Evolutionary conservation across 2,113 vertebrate species (phyloP).

Genomic region (Cephalopholis sonnerati): DNA sequence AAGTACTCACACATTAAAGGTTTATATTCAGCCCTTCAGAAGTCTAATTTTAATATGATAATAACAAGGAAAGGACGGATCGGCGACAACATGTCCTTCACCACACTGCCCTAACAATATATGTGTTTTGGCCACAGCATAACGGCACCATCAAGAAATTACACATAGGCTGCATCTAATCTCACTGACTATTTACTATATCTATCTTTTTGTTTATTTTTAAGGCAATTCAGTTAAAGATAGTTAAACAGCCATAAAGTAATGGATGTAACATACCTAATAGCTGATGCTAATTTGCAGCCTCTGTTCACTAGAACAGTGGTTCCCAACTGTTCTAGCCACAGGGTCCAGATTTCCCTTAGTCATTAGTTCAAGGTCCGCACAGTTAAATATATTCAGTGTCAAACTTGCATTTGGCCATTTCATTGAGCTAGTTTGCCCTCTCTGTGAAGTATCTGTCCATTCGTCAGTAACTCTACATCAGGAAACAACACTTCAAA

Average conservation of each 20-base stretch:
- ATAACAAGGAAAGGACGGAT: not conserved
- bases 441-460: too few species aligned
- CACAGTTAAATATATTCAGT: too few species aligned
- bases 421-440: too few species aligned
- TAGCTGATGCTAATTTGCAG: not conserved
- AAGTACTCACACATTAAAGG: not conserved
- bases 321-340: too few species aligned
- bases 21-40: not conserved
- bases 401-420: too few species aligned
- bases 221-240: not conserved
- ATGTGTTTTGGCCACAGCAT: not conserved
- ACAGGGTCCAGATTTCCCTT: too few species aligned
- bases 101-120: not conserved
- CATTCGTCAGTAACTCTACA: too few species aligned
- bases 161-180: not conserved
- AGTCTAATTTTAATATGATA: not conserved
- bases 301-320: not conserved
- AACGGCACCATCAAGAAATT: not conserved
- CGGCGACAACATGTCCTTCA: not conserved
- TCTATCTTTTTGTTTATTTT: not conserved
- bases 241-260: not conserved
- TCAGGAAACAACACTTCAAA: too few species aligned
- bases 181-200: not conserved
- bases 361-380: too few species aligned
- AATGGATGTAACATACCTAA: not conserved